Conservation (phyloP, 2,888 invertebrate species). For the Cataglyphis rosenhaueri region DNA sequence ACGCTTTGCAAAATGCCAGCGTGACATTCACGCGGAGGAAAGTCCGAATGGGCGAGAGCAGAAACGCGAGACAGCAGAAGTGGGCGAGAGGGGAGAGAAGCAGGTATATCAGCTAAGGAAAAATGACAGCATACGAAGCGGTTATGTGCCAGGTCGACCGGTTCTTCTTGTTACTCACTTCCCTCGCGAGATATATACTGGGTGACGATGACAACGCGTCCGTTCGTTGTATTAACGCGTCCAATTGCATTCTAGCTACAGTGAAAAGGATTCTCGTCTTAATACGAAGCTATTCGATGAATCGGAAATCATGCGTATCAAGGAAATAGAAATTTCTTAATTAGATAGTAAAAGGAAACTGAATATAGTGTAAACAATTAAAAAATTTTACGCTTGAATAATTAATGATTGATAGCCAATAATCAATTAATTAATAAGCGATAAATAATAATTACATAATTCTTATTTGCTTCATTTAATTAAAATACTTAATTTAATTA, state of each 20-base stretch:
- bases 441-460: background rate
- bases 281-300: background rate
- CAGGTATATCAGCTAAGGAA: constrained; percentile 67
- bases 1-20: constrained; percentile 48
- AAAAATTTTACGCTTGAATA: background rate
- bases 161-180: constrained; percentile 73
- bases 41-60: constrained; percentile 29
- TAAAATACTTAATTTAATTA: background rate
- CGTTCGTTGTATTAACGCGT: constrained; percentile 12
- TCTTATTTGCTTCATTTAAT: background rate
- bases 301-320: background rate
- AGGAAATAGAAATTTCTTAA: background rate
- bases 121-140: constrained; percentile 72
- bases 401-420: background rate
- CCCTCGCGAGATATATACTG: constrained; percentile 66
- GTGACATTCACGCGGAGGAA: constrained; percentile 52
- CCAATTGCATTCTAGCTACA: background rate
- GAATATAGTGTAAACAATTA: background rate
- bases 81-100: constrained; percentile 31
- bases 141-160: constrained; percentile 73
- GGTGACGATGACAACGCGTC: constrained; percentile 60
- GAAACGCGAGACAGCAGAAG: constrained; percentile 15
- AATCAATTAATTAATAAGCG: constrained; percentile 1
- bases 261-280: background rate
- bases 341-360: background rate